Percentiles rank a stretch among this genome's conserved stretches.
These are phyloP conservation scores for Chrysemys picta DNA, from an alignment of 2,113 vertebrate species.

Conservation along the genomic window DNA sequence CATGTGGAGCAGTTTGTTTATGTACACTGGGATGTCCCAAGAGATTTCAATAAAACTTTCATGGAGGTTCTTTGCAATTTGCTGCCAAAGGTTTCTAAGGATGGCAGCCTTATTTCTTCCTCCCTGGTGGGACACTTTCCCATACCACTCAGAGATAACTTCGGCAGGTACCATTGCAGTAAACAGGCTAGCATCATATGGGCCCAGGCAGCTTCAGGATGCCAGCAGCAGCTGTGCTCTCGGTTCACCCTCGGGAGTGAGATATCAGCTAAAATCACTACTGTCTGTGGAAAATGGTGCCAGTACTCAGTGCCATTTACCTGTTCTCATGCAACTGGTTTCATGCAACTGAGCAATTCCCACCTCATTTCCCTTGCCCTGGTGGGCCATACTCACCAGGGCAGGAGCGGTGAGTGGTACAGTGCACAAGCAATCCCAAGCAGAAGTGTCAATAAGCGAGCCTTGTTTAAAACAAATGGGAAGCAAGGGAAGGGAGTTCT, in stretches of 20 bases:
- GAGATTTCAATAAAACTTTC: too few species aligned
- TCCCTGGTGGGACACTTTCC: too few species aligned
- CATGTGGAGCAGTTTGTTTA: too few species aligned
- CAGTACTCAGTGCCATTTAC: neutral
- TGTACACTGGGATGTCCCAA: too few species aligned
- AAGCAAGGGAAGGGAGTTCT: neutral
- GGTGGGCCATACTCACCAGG: neutral
- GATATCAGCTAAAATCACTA: neutral
- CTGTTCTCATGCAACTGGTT: neutral
- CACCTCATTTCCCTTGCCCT: neutral
- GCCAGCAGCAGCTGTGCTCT: neutral
- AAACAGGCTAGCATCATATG: too few species aligned
- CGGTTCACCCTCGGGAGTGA: neutral
- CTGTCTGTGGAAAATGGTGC: neutral
- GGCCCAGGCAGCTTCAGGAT: too few species aligned
- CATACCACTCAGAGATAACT: too few species aligned
- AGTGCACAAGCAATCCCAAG: neutral
- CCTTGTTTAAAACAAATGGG: neutral
- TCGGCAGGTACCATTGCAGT: too few species aligned
- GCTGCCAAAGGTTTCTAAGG: too few species aligned
- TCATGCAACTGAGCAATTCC: neutral
- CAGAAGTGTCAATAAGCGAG: neutral
- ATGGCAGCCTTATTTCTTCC: too few species aligned
- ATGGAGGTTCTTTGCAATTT: too few species aligned
- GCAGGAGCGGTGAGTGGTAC: neutral